These are phyloP conservation scores for Phalacrocorax aristotelis DNA, from an alignment of 2,113 vertebrate genomes.

Conservation along the genomic window DNA sequence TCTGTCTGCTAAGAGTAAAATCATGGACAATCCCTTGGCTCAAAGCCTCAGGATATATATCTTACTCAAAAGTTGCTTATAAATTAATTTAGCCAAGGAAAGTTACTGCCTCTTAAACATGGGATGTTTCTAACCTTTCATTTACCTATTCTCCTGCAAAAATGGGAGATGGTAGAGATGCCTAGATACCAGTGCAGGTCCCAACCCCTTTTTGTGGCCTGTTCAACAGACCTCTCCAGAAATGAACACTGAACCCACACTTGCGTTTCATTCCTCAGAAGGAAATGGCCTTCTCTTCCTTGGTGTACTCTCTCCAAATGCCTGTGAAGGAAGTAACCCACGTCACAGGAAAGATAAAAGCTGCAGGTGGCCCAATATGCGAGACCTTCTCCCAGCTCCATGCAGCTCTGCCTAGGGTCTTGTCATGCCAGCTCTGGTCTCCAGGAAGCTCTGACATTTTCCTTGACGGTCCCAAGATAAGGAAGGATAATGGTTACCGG, in stretches of 20 bases:
- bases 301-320: fast-evolving
- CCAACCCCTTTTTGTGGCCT: not conserved
- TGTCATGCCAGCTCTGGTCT: not conserved
- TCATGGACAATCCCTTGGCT: not conserved
- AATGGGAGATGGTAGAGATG: not conserved
- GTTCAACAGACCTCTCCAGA: not conserved
- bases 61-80: not conserved
- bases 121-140: not conserved
- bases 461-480: not conserved
- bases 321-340: not conserved
- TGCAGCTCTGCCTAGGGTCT: not conserved
- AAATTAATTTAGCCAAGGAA: constrained; percentile 22
- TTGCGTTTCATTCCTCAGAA: not conserved
- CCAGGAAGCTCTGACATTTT: constrained; percentile 40
- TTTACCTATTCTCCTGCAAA: not conserved
- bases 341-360: not conserved
- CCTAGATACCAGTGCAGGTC: not conserved
- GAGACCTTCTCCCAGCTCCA: not conserved
- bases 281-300: not conserved
- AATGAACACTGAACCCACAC: not conserved
- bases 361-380: not conserved
- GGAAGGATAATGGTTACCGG: not conserved
- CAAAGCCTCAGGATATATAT: not conserved
- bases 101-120: not conserved
- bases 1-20: not conserved